These are phyloP conservation scores for Dynastes tityus DNA, from an alignment of 2,888 invertebrate species.

Conservation along the genomic window DNA sequence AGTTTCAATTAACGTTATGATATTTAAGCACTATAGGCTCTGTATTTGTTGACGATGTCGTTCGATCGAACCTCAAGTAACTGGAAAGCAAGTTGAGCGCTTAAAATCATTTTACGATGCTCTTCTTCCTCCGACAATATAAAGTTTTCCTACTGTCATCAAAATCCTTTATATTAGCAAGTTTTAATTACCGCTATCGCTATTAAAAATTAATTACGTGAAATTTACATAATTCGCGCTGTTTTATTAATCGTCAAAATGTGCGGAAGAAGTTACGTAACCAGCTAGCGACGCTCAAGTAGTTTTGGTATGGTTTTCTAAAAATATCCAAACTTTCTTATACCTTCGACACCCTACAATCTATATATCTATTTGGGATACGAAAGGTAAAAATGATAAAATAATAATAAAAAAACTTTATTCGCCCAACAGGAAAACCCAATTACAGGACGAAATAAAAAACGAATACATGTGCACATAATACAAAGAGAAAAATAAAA, in stretches of 20 bases:
- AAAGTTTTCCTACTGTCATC: constrained; percentile 39
- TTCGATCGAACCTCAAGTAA: not conserved
- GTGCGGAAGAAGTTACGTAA: not conserved
- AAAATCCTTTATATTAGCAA: constrained; percentile 58
- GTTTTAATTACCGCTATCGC: constrained; percentile 60
- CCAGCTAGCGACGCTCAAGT: not conserved
- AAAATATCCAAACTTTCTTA: not conserved
- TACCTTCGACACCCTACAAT: no score
- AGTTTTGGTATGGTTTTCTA: not conserved
- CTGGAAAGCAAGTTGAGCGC: not conserved
- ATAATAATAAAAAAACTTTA: no score
- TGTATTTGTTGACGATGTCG: not conserved
- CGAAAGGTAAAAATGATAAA: no score
- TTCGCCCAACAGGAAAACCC: no score
- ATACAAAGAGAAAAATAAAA: no score
- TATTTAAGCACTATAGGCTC: not conserved
- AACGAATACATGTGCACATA: no score
- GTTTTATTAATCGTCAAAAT: constrained; percentile 51
- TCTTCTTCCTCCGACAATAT: not conserved
- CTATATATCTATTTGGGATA: no score
- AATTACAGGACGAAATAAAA: no score
- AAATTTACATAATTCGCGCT: constrained; percentile 55
- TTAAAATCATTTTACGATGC: not conserved
- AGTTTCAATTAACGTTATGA: constrained; percentile 15
- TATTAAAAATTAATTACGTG: constrained; percentile 58